Conservation (phyloP, 1,140 invertebrate species). For the Saccostrea glomerata region DNA sequence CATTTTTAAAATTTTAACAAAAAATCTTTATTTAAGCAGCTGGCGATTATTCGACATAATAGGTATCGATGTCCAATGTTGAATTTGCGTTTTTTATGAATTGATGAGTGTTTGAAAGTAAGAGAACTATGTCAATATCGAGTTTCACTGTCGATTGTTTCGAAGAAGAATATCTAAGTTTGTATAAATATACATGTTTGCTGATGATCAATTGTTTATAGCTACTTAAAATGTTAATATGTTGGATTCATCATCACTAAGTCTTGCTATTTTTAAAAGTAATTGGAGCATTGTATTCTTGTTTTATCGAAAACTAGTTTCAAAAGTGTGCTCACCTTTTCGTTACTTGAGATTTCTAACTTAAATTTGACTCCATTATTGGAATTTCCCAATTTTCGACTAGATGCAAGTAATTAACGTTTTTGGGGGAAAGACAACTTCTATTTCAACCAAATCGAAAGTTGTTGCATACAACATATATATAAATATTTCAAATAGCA, state of each 20-base stretch:
- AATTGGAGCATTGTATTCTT: no score
- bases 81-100: background rate
- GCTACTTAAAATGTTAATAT: background rate
- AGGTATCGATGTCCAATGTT: background rate
- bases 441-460: no score
- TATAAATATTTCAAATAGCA: background rate
- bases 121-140: background rate
- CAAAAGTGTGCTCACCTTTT: no score
- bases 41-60: background rate
- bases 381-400: no score
- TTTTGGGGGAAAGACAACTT: no score
- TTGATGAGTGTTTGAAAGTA: background rate
- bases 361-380: no score
- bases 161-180: background rate
- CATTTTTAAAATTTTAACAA: background rate
- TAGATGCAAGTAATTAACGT: no score
- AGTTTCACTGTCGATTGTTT: background rate
- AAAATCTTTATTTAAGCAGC: conserved; percentile 8
- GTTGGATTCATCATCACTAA: background rate
- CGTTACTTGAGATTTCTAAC: no score
- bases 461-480: background rate
- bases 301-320: no score
- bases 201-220: background rate
- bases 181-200: background rate
- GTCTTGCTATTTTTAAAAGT: background rate